Percentiles rank a stretch among this genome's conserved stretches.
Conservation (phyloP, 2,113 vertebrate genomes). For the Acanthisitta chloris region DNA sequence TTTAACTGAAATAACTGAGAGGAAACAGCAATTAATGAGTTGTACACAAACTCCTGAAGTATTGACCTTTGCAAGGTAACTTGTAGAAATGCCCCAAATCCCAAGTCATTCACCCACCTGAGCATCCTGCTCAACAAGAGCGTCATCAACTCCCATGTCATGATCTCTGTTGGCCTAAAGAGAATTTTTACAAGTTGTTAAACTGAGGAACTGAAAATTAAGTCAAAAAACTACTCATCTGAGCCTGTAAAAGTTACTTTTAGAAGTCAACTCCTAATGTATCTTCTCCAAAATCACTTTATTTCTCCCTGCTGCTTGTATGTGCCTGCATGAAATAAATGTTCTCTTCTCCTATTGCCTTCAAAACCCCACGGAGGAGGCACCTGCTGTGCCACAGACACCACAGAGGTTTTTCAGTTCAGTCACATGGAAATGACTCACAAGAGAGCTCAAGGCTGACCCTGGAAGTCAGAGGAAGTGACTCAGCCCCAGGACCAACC, state of each 20-base stretch:
- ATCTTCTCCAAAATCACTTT: not conserved
- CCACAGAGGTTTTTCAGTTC: not conserved
- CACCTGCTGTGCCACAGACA: not conserved
- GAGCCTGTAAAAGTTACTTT: not conserved
- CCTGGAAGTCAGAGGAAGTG: not conserved
- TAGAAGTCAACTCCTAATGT: not conserved
- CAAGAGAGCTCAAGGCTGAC: not conserved
- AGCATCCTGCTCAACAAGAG: conserved; percentile 86
- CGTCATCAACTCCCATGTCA: conserved; percentile 73
- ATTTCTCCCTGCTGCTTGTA: not conserved
- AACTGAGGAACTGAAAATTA: not conserved
- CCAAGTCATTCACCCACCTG: conserved; percentile 77
- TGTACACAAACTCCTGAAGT: not conserved
- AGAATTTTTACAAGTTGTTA: not conserved
- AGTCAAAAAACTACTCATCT: not conserved
- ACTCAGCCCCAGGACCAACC: not conserved
- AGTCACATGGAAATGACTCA: not conserved
- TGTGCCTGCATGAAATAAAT: not conserved
- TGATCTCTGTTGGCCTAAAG: conserved; percentile 85
- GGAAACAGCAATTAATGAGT: not conserved
- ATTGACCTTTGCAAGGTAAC: not conserved
- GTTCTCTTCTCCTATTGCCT: not conserved
- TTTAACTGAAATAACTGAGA: not conserved
- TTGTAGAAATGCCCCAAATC: not conserved
- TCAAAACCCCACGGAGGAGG: rapidly evolving